These are phyloP conservation scores for Palythoa heliodiscus DNA, from an alignment of 92 coral and sea anemone species.

Conservation along the genomic window DNA sequence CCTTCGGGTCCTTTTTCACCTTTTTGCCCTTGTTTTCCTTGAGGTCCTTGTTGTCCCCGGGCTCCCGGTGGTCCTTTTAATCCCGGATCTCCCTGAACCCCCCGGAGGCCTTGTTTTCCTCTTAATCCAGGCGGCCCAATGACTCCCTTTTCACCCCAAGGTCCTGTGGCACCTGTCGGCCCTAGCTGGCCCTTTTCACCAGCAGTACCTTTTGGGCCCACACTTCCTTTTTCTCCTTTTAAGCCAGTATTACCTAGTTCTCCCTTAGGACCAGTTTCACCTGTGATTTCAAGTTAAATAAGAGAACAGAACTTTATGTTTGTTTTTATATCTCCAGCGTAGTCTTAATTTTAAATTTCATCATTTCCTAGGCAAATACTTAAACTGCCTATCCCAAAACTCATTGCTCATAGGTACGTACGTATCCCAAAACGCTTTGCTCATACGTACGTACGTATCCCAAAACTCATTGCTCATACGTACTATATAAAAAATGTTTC, in stretches of 20 bases:
- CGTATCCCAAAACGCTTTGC: no score
- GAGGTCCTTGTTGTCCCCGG: neutral
- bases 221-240: constrained; percentile 25
- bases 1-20: neutral
- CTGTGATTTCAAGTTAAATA: neutral
- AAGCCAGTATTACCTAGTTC: neutral
- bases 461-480: no score
- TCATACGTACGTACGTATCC: no score
- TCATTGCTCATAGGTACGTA: no score
- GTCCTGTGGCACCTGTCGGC: neutral
- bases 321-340: no score
- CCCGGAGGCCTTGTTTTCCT: neutral
- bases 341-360: no score
- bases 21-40: neutral
- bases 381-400: no score
- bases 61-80: neutral
- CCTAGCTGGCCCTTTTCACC: neutral
- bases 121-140: neutral
- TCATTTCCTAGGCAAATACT: no score
- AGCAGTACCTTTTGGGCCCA: neutral
- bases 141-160: neutral
- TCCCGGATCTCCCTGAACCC: neutral
- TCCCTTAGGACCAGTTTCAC: constrained; percentile 23
- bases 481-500: no score
- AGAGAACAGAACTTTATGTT: no score